Evolutionary conservation across 2,888 invertebrate genomes (phyloP).

Genomic region (Zaprionus bogoriensis): DNA sequence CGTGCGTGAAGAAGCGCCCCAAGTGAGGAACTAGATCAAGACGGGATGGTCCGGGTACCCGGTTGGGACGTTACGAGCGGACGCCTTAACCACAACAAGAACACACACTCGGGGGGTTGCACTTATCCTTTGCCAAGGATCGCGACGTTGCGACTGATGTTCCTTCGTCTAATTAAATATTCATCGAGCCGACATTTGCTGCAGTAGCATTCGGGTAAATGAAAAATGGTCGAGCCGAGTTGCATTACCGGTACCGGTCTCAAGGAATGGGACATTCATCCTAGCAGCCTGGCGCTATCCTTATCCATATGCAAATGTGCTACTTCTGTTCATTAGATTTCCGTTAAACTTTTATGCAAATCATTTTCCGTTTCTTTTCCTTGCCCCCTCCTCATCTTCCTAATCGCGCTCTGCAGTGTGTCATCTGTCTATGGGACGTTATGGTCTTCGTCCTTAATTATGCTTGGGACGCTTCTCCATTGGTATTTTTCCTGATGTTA

Average conservation of each 20-base stretch:
- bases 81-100: constrained; percentile 60
- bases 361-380: constrained; percentile 30
- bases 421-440: constrained; percentile 69
- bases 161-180: constrained; percentile 78
- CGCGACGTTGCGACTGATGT: constrained; percentile 14
- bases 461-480: constrained; percentile 10
- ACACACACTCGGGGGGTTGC: constrained; percentile 59
- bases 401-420: constrained; percentile 37
- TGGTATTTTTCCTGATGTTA: constrained; percentile 1
- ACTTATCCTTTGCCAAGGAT: constrained; percentile 59
- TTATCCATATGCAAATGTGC: constrained; percentile 47
- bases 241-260: constrained; percentile 58
- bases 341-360: constrained; percentile 77
- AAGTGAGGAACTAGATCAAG: constrained; percentile 68
- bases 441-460: constrained; percentile 41
- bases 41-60: constrained; percentile 16
- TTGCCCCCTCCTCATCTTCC: too few relatives aligned
- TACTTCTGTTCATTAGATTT: constrained; percentile 70
- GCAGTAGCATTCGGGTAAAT: constrained; percentile 32
- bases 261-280: constrained; percentile 14
- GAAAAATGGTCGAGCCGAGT: constrained; percentile 44
- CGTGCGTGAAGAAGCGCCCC: constrained; percentile 36
- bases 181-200: constrained; percentile 79
- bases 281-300: neutral
- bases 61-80: constrained; percentile 8